Evolutionary conservation across 2,888 invertebrate species (phyloP), one percentile per base, ranked within the genome.

Genomic region (Dioctria linearis): DNA sequence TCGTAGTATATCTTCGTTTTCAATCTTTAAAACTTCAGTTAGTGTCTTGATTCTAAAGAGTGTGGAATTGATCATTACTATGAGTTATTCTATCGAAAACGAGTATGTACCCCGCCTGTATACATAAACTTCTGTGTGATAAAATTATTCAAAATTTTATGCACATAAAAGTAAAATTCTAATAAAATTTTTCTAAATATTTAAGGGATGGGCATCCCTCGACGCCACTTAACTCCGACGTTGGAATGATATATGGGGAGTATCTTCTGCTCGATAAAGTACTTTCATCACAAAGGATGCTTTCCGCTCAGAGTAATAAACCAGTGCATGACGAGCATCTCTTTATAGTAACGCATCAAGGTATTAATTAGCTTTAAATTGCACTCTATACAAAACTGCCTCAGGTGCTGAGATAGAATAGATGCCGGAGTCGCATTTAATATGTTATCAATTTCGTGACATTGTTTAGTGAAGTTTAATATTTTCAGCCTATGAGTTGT

Each of bases 301-400:
- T 96, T 69, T 96, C 96, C 83, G 91, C 91, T 4, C 92, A 93
- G 86, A 92, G 94, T 79, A 91, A 93, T 40, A 91, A 92, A 80
- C 92, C 93, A 0, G 97, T 98, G 0, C 98, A 98, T 84, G 99
- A 99, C 88, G 99, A 99, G 86, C 98, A 99, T 90, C 91, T 99
- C 5, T 99, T 99, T 88, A 98, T 99, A 82, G 92, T 99, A 78
- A 98, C 97, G 9, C 99, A 99, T 90, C 99, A 99, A 94, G 97
- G 98, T 98, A 90, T 79, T 83, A 43, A 3, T 13, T 59, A n/a
- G 2, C 9, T 57, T 57, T 57, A 57, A n/a, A 49, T 6, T 11
- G 51, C 11, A 49, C 6, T 49, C 6, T 9, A 2, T 49, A 9
- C 51, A 49, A 49, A 49, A 49, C 51, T 9, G 51, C 51, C 51